A percentile compares a stretch with the other conserved stretches of the same genome.
Conservation (phyloP, 2,888 invertebrate species). For the Folsomia manolachei region DNA sequence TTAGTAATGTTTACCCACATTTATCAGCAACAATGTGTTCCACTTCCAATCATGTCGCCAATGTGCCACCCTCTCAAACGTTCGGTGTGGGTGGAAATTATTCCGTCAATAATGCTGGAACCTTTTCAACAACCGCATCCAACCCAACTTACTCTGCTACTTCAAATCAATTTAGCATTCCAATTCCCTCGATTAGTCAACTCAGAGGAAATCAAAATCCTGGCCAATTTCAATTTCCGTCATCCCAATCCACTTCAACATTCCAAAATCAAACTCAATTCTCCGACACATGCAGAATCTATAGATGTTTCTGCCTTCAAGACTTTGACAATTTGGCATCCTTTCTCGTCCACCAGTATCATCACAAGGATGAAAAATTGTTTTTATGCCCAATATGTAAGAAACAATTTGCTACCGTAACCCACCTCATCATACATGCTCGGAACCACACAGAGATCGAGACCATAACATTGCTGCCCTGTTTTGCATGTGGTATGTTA, state of each 20-base stretch:
- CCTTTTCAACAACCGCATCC: not conserved
- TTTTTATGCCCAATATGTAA: constrained; percentile 6
- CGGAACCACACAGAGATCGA: not conserved
- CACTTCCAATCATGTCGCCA: not conserved
- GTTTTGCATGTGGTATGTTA: not conserved
- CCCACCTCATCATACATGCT: not conserved
- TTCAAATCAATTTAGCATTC: not conserved
- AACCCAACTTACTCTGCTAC: not conserved
- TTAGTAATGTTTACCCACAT: not conserved
- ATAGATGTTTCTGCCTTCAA: not conserved
- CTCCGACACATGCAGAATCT: not conserved
- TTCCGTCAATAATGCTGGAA: not conserved
- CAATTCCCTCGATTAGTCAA: not conserved
- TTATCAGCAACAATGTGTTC: not conserved
- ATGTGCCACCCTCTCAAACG: not conserved
- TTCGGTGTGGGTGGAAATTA: not conserved
- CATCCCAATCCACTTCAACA: not conserved
- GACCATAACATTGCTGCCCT: not conserved
- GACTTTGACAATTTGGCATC: not conserved
- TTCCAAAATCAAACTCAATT: not conserved
- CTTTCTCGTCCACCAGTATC: not conserved
- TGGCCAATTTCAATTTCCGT: not conserved
- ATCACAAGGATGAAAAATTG: not conserved
- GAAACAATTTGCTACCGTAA: not conserved
- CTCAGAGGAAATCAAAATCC: not conserved